A percentile compares a stretch with the other conserved stretches of the same genome.
Evolutionary conservation across 2,113 vertebrate species (phyloP).

Genomic region (Prionailurus bengalensis): DNA sequence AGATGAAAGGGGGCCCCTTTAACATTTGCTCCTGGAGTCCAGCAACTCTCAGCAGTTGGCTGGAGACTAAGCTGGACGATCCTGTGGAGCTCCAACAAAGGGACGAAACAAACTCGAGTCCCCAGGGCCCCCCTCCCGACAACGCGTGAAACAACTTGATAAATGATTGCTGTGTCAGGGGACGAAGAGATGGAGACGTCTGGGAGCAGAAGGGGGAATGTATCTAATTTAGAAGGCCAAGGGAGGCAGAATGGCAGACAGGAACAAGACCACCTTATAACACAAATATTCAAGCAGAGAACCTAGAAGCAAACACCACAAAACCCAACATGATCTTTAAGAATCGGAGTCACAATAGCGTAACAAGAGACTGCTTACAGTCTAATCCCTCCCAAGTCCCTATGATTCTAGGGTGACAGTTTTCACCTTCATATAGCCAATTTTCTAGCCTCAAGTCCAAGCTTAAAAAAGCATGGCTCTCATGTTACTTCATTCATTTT

Average conservation of each 20-base stretch:
- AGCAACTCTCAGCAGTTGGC: conserved; percentile 91
- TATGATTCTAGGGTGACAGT: background rate
- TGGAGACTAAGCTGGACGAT: conserved; percentile 90
- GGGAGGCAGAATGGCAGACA: background rate
- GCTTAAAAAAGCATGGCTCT: conserved; percentile 48
- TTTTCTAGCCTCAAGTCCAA: conserved; percentile 66
- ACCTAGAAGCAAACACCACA: background rate
- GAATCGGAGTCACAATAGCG: background rate
- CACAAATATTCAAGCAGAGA: background rate
- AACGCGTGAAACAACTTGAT: conserved; percentile 91
- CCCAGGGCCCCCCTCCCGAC: conserved; percentile 87
- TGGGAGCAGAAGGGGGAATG: conserved; percentile 84
- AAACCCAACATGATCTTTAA: background rate
- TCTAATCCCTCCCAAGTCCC: background rate
- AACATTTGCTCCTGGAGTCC: conserved; percentile 88
- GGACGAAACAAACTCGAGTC: conserved; percentile 88
- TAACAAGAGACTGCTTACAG: background rate
- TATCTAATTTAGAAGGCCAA: conserved; percentile 80
- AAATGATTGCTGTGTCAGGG: conserved; percentile 90
- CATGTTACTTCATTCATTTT: conserved; percentile 70
- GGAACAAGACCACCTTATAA: conserved; percentile 40
- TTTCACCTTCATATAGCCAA: background rate
- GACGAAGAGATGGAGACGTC: conserved; percentile 87
- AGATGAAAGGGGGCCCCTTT: conserved; percentile 90
- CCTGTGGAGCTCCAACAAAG: conserved; percentile 90